phyloP scores from a whole-genome alignment of 2,888 invertebrate species.

The Aphidius colemani region DNA sequence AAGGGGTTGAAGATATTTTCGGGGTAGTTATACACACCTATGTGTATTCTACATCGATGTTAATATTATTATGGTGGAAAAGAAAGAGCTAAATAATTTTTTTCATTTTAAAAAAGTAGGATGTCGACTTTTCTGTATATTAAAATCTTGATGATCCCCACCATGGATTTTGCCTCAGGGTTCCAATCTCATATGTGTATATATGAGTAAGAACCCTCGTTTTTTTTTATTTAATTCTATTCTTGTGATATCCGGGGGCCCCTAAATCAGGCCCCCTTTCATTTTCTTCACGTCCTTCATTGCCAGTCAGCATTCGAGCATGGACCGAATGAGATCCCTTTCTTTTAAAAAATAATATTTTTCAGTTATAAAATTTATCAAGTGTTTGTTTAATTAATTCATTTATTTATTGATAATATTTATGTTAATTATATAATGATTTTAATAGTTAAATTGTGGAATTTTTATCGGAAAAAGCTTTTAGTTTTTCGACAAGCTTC shows the following conservation, averaged over 20 bases:
- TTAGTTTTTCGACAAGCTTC: no score
- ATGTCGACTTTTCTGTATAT: constrained; percentile 35
- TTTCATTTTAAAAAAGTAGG: constrained; percentile 29
- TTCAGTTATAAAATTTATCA: no score
- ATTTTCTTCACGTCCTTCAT: constrained; percentile 29
- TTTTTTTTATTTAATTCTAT: constrained; percentile 43
- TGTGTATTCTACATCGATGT: no score
- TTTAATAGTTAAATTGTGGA: no score
- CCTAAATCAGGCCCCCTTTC: constrained; percentile 38
- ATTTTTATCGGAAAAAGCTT: no score
- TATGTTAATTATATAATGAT: no score
- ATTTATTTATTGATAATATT: no score
- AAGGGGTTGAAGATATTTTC: no score
- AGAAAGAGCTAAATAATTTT: no score
- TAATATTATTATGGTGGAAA: no score
- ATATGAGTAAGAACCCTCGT: constrained; percentile 42
- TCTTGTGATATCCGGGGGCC: constrained; percentile 57
- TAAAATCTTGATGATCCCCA: constrained; percentile 47
- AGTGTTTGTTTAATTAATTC: no score
- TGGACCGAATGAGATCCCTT: constrained; percentile 47
- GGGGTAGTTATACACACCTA: no score
- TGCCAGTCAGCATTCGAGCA: constrained; percentile 58
- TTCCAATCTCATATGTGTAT: constrained; percentile 21
- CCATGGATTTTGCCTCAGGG: constrained; percentile 17
- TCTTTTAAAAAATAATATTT: neutral